Base-by-base conservation (phyloP, 2,113 vertebrate genomes). In the Fukomys damarensis region DNA sequence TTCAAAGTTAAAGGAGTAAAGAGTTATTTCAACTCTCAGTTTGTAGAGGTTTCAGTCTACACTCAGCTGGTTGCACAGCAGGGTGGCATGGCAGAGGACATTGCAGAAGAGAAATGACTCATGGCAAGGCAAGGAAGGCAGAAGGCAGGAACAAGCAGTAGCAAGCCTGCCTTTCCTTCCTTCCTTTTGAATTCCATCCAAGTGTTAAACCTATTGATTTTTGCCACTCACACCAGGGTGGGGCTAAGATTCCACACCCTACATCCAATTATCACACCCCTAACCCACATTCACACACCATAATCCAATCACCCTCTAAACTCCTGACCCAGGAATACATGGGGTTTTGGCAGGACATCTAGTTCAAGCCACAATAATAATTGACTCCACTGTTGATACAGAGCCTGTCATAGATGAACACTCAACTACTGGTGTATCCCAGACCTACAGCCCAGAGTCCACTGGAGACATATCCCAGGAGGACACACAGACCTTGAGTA, bases 401-500 rank as follows among this genome's bases (percentile, higher is more conserved):
- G 86, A 84, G 10, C 5, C 6, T 0, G 19, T 49, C 16, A 3
- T 38, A 54, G 14, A 74, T 1, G 8, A 20, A 35, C 8, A 12
- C 4, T 17, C n/a, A 17, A 6, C 2, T 8, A 0, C 9, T 46
- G 0, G 20, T 3, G 3, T 2, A 20, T 28, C 28, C 43, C 26
- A 32, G 43, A 49, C 43, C 26, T 17, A 7, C 4, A 43, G 43
- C 49, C 4, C 32, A 7, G 5, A 38, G 0, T 5, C 43, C 0
- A 16, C 35, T 26, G 46, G 8, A 10, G 16, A 54, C 0, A 0
- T 4, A 35, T 8, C 49, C 59, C 5, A 17, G 7, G 14, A 61
- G 24, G 59, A 5, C 24, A 24, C 0, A 14, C 43, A 58, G 46
- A 3, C 28, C 52, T 68, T 28, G 0, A 30, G 95, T 97, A 89